A percentile compares a stretch with the other conserved stretches of the same genome.
phyloP scores from a whole-genome alignment of 2,113 vertebrate species.

The Tyrannus savana region DNA sequence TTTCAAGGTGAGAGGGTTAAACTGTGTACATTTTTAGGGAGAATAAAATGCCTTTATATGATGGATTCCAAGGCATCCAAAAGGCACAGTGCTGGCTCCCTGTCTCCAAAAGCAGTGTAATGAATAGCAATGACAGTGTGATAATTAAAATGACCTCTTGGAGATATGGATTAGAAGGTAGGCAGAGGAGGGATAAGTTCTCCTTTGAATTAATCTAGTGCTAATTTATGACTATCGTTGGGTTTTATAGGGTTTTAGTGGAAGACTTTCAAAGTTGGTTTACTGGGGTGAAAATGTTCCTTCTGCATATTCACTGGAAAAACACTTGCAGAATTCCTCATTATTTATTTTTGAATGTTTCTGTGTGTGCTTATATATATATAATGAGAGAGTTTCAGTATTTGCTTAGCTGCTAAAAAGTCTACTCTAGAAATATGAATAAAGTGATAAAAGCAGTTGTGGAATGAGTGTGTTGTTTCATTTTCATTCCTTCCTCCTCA shows the following conservation, averaged over 20 bases:
- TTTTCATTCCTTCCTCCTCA: constrained; percentile 2
- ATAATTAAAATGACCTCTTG: constrained; percentile 79
- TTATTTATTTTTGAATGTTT: constrained; percentile 33
- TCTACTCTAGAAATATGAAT: constrained; percentile 60
- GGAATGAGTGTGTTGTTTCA: neutral
- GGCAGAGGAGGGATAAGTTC: constrained; percentile 1
- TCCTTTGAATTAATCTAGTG: constrained; percentile 57
- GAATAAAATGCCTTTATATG: constrained; percentile 57
- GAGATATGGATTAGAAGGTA: constrained; percentile 73
- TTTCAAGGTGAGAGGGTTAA: constrained; percentile 62
- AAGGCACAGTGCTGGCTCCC: constrained; percentile 39
- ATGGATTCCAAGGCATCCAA: constrained; percentile 65
- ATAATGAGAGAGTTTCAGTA: neutral
- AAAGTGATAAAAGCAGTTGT: constrained; percentile 64
- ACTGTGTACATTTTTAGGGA: constrained; percentile 51
- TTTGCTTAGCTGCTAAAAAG: neutral
- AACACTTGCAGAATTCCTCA: constrained; percentile 19
- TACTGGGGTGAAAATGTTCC: constrained; percentile 1
- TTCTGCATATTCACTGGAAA: constrained; percentile 46
- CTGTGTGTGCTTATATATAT: neutral
- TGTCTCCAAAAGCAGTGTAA: constrained; percentile 64
- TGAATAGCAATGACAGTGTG: constrained; percentile 70
- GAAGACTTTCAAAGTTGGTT: constrained; percentile 66
- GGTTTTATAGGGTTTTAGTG: constrained; percentile 42
- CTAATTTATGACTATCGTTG: constrained; percentile 57